Percentiles rank a stretch among this genome's conserved stretches.
These are phyloP conservation scores for Notamacropus eugenii DNA, from an alignment of 2,797 vertebrate species.

Conservation along the genomic window DNA sequence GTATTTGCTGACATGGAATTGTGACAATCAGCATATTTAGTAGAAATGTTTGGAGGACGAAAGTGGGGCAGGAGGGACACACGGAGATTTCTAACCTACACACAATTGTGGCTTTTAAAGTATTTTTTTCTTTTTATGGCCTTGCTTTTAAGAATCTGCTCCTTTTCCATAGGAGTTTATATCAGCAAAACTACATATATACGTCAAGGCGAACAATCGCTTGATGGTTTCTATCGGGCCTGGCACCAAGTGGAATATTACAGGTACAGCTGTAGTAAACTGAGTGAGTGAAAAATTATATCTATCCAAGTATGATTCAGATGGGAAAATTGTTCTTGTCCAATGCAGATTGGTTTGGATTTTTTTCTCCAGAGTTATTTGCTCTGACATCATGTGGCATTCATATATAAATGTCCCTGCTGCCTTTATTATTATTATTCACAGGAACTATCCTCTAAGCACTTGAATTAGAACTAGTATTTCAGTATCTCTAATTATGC, in stretches of 20 bases:
- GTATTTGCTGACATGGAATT: slow-evolving; percentile 28
- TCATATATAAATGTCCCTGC: not conserved
- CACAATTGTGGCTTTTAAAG: not conserved
- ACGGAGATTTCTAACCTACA: not conserved
- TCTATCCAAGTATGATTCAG: slow-evolving; percentile 72
- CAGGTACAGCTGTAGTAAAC: slow-evolving; percentile 89
- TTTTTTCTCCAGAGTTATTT: not conserved
- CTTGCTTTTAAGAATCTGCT: slow-evolving; percentile 36
- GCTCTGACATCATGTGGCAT: not conserved
- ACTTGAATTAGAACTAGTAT: not conserved
- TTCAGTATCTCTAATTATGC: slow-evolving; percentile 1
- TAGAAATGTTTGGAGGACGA: slow-evolving; percentile 43
- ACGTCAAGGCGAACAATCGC: slow-evolving; percentile 97
- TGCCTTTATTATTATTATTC: slow-evolving; percentile 22
- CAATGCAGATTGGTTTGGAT: not conserved
- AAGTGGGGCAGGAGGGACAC: slow-evolving; percentile 18
- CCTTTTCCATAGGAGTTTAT: slow-evolving; percentile 90
- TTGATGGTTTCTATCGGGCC: slow-evolving; percentile 98
- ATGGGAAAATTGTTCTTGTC: not conserved
- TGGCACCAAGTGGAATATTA: slow-evolving; percentile 99
- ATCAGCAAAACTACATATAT: slow-evolving; percentile 98
- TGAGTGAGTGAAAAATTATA: slow-evolving; percentile 83
- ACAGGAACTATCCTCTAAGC: not conserved
- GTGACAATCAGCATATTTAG: slow-evolving; percentile 49
- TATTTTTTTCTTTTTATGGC: not conserved